A percentile compares a stretch with the other conserved stretches of the same genome.
These are phyloP conservation scores for Zaprionus lineosus DNA, from an alignment of 2,888 invertebrate species.

Conservation along the genomic window DNA sequence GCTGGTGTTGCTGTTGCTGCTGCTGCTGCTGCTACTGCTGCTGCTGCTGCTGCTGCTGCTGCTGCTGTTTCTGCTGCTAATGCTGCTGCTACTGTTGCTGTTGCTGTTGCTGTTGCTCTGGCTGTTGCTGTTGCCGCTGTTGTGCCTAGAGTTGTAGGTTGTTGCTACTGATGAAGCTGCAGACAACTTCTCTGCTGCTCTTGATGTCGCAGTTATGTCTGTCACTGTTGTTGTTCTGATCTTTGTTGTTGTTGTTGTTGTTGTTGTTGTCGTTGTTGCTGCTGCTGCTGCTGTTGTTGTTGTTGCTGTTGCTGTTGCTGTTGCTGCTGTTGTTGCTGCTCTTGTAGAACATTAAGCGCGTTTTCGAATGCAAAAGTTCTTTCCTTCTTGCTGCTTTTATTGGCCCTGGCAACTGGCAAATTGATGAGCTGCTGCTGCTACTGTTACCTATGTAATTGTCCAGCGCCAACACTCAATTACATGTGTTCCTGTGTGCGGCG, in stretches of 20 bases:
- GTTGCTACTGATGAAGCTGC: slow-evolving; percentile 4
- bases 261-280: slow-evolving; percentile 23
- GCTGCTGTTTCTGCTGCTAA: slow-evolving; percentile 30
- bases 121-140: slow-evolving; percentile 26
- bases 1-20: slow-evolving; percentile 18
- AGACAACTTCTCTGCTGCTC: not conserved
- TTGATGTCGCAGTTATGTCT: slow-evolving; percentile 23
- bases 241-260: slow-evolving; percentile 2
- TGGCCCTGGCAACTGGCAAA: slow-evolving; percentile 15
- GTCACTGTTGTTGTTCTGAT: slow-evolving; percentile 25
- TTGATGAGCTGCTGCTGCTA: slow-evolving; percentile 23
- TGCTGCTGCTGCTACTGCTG: slow-evolving; percentile 23
- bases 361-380: slow-evolving; percentile 50
- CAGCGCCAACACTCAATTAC: slow-evolving; percentile 69
- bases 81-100: slow-evolving; percentile 9
- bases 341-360: slow-evolving; percentile 48
- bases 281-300: slow-evolving; percentile 9
- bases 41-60: slow-evolving; percentile 20
- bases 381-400: slow-evolving; percentile 9
- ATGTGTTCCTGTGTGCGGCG: slow-evolving; percentile 66
- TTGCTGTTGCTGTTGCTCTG: slow-evolving; percentile 8
- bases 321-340: slow-evolving; percentile 8
- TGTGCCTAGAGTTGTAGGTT: slow-evolving; percentile 6
- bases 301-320: slow-evolving; percentile 16
- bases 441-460: slow-evolving; percentile 62